Evolutionary conservation across 2,888 invertebrate species (phyloP), one percentile per base, ranked within the genome.

Genomic region (Drosophila colorata): DNA sequence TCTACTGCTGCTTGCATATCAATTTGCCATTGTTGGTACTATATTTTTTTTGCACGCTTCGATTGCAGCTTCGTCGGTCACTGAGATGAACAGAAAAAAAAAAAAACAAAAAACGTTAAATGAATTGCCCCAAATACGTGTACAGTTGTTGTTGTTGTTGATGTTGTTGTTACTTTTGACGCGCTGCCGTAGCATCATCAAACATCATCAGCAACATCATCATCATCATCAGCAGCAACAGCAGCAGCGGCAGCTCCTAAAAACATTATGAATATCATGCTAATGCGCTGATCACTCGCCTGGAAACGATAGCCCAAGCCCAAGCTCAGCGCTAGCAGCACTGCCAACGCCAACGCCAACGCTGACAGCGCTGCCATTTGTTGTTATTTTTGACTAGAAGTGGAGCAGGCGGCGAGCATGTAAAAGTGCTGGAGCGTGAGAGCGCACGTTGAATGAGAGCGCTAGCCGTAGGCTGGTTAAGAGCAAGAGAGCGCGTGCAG

Each of bases 41-140:
- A 9, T 28, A 28, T 41, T 58, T 40, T 53, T 69, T 65, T 66
- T 84, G 82, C 82, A 82, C 82, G 84, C 82, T 84, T 84, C 84
- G 83, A 61, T 74, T 70, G 78, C 83, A 68, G 60, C 57, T 68
- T 66, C 63, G 73, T 70, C 73, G 78, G 78, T 80, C 79, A 76
- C 61, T 73, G 70, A 33, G 51, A 41, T 44, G 74, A 60, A 37
- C 20, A 25, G 13, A 28, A 47, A 41, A 25, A 37, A 43, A 43
- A 37, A 55, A 53, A 61, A 66, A 61, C 38, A 70, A 70, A 69
- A 80, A 75, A 71, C 71, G 69, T 59, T 84, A 82, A 85, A 82
- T 84, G 87, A 82, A 86, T 77, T 86, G 85, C 60, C 87, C 85
- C 79, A 86, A 85, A 85, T 85, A 85, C 76, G 72, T 76, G 69